Percentiles rank a stretch among this genome's conserved stretches.
phyloP scores from a whole-genome alignment of 2,797 vertebrate species.

The Catharus ustulatus region DNA sequence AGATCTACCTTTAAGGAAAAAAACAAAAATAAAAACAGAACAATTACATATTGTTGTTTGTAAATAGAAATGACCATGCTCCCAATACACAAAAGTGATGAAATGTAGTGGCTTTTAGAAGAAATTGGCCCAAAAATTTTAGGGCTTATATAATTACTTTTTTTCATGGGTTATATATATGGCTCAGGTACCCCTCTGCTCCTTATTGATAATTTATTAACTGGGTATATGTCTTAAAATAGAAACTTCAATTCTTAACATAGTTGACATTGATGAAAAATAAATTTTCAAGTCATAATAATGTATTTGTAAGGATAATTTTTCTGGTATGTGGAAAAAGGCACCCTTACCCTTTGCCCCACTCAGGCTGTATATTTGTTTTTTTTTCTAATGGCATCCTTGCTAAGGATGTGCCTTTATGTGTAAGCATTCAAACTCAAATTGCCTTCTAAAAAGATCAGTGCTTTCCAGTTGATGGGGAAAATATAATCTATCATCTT shows the following conservation, averaged over 20 bases:
- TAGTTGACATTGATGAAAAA: not conserved
- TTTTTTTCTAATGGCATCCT: not conserved
- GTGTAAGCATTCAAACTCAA: not conserved
- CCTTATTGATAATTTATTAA: not conserved
- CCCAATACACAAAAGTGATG: not conserved
- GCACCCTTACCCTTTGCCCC: fast-evolving
- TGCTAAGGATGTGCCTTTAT: not conserved
- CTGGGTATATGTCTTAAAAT: not conserved
- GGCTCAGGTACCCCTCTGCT: not conserved
- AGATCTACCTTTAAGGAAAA: not conserved
- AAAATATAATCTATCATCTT: not conserved
- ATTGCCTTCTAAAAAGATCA: not conserved
- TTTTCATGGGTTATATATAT: not conserved
- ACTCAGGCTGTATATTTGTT: not conserved
- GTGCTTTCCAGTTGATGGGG: not conserved
- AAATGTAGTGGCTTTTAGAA: not conserved
- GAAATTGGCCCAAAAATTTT: not conserved
- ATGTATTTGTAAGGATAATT: not conserved
- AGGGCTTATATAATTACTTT: not conserved
- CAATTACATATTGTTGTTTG: not conserved
- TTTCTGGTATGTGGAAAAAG: not conserved
- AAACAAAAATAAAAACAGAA: not conserved
- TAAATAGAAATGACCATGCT: not conserved
- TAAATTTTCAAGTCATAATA: not conserved
- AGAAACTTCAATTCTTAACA: not conserved